These are phyloP conservation scores for Chiroxiphia lanceolata DNA, from an alignment of 2,797 vertebrate species.

Conservation along the genomic window DNA sequence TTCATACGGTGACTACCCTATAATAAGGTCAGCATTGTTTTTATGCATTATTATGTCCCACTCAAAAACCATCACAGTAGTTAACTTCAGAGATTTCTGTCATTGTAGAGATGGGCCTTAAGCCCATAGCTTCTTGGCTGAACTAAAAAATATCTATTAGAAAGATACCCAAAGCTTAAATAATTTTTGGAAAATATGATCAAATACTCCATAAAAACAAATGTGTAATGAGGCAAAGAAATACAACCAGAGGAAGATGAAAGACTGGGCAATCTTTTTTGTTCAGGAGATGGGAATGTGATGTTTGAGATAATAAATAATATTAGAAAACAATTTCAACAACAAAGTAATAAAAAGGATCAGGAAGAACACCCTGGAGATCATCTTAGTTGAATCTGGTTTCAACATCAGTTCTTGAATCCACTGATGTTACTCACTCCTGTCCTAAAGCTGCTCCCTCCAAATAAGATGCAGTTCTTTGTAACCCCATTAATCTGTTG, in stretches of 20 bases:
- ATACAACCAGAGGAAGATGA: constrained; percentile 36
- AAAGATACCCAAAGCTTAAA: constrained; percentile 42
- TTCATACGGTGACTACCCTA: not conserved
- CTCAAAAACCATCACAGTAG: not conserved
- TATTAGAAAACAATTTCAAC: constrained; percentile 35
- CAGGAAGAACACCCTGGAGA: constrained; percentile 5
- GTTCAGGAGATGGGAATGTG: constrained; percentile 14
- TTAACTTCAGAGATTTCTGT: constrained; percentile 43
- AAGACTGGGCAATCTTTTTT: constrained; percentile 23
- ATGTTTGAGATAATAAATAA: constrained; percentile 55
- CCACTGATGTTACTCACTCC: not conserved
- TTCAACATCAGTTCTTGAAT: constrained; percentile 27
- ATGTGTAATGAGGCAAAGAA: constrained; percentile 37
- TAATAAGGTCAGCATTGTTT: not conserved
- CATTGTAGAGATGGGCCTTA: constrained; percentile 2
- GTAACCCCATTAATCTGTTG: not conserved
- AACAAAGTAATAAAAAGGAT: constrained; percentile 52
- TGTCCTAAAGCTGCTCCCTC: constrained; percentile 1
- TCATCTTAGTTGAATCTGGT: not conserved
- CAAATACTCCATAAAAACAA: constrained; percentile 47
- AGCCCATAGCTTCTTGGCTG: constrained; percentile 45
- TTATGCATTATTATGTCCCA: not conserved
- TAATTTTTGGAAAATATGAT: constrained; percentile 51
- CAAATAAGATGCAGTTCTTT: not conserved
- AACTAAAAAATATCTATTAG: constrained; percentile 23